Percentiles rank a stretch among this genome's conserved stretches.
phyloP scores from a whole-genome alignment of 2,888 invertebrate genomes.

The Agonopterix arenella region DNA sequence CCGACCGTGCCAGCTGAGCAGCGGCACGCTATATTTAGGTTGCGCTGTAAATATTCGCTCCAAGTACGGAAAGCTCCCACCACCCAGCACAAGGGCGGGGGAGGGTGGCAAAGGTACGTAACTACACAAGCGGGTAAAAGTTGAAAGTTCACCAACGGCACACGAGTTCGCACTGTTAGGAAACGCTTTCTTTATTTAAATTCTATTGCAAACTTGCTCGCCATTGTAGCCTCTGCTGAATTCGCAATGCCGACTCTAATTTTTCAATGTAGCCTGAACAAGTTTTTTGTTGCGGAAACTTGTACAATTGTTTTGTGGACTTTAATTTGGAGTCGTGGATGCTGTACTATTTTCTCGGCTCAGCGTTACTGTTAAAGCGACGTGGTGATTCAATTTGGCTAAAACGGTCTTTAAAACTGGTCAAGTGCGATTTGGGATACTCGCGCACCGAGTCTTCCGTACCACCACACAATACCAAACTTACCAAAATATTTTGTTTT shows the following conservation, averaged over 20 bases:
- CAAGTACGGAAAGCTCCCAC: conserved; percentile 62
- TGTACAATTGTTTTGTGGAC: conserved; percentile 43
- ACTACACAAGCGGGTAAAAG: conserved; percentile 63
- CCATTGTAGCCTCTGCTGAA: conserved; percentile 66
- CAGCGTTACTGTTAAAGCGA: conserved; percentile 45
- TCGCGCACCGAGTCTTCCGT: too few species aligned
- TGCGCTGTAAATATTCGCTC: conserved; percentile 75
- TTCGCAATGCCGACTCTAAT: conserved; percentile 56
- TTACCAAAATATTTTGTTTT: too few species aligned
- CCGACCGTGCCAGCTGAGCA: conserved; percentile 70
- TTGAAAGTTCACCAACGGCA: conserved; percentile 73
- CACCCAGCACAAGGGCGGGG: conserved; percentile 22
- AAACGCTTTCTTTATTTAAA: conserved; percentile 73
- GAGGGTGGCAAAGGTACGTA: conserved; percentile 31
- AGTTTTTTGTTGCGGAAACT: conserved; percentile 34
- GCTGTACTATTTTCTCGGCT: conserved; percentile 32
- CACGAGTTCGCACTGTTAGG: conserved; percentile 61
- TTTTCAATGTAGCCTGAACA: conserved; percentile 48
- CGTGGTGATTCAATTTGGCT: conserved; percentile 47
- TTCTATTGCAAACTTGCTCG: conserved; percentile 74
- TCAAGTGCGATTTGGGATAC: background rate
- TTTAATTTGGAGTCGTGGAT: conserved; percentile 40
- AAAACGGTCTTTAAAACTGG: conserved; percentile 35
- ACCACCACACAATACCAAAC: too few species aligned
- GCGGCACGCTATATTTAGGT: conserved; percentile 75